A percentile compares a stretch with the other conserved stretches of the same genome.
These are phyloP conservation scores for Riparia riparia DNA, from an alignment of 2,113 vertebrate species.

Conservation along the genomic window DNA sequence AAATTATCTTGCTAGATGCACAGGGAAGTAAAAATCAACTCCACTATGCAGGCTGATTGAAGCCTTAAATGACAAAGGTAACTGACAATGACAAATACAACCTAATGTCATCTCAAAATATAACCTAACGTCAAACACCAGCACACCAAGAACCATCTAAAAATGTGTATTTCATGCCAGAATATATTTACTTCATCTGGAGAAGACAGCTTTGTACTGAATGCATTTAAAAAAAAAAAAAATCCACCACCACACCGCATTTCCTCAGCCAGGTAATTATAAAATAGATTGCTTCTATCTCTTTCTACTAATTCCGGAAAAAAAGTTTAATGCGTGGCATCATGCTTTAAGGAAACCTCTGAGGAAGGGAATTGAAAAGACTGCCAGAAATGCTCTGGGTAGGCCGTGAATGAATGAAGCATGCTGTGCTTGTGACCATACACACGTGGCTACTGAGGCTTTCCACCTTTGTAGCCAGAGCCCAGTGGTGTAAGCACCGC, in stretches of 20 bases:
- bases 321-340: neutral
- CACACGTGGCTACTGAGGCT: neutral
- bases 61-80: slow-evolving; percentile 48
- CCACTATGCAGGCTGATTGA: slow-evolving; percentile 44
- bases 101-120: slow-evolving; percentile 6
- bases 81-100: slow-evolving; percentile 59
- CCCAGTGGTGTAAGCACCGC: rapidly evolving
- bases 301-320: neutral
- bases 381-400: too few species aligned
- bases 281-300: neutral
- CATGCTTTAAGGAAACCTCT: neutral
- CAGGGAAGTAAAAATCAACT: slow-evolving; percentile 60
- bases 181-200: slow-evolving; percentile 30
- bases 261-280: neutral
- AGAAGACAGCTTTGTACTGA: neutral
- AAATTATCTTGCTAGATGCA: slow-evolving; percentile 42
- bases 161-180: slow-evolving; percentile 11
- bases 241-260: rapidly evolving
- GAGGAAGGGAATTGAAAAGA: neutral
- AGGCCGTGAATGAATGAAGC: neutral
- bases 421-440: rapidly evolving
- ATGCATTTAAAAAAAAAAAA: neutral
- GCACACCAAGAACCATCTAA: slow-evolving; percentile 41
- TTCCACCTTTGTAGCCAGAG: neutral
- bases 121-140: neutral